A percentile compares a stretch with the other conserved stretches of the same genome.
These are phyloP conservation scores for Sebastes aleutianus DNA, from an alignment of 2,797 vertebrate genomes.

Conservation along the genomic window DNA sequence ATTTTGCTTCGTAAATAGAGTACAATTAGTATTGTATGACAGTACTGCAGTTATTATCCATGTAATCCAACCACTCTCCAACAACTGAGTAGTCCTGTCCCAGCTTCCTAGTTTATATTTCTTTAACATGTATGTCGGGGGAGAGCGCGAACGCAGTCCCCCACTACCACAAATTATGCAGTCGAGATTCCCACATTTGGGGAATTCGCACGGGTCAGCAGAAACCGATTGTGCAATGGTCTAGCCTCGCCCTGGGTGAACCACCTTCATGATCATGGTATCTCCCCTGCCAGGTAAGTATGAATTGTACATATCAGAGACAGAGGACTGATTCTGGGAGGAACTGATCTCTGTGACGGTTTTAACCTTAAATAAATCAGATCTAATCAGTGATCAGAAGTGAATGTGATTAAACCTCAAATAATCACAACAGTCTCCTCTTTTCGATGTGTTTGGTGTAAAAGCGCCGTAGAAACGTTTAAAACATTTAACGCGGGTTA, in stretches of 20 bases:
- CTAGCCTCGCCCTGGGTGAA: slow-evolving; percentile 38
- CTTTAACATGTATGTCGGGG: not conserved
- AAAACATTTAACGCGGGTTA: not conserved
- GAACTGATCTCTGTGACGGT: not conserved
- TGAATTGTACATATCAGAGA: not conserved
- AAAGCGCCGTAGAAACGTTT: not conserved
- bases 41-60: rapidly evolving
- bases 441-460: not conserved
- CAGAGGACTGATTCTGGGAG: not conserved
- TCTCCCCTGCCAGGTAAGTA: slow-evolving; percentile 39
- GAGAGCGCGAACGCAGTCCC: slow-evolving; percentile 52
- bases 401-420: rapidly evolving
- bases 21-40: too few species aligned
- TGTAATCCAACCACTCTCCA: too few species aligned
- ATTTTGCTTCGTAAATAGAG: too few species aligned
- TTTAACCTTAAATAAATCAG: not conserved
- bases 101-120: rapidly evolving
- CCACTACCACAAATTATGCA: slow-evolving; percentile 51
- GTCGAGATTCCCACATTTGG: slow-evolving; percentile 54
- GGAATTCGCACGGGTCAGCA: slow-evolving; percentile 54
- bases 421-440: not conserved
- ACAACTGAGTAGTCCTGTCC: rapidly evolving
- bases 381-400: too few species aligned
- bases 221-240: slow-evolving; percentile 15
- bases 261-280: slow-evolving; percentile 42